phyloP scores from a whole-genome alignment of 2,113 vertebrate species.

The Leucoraja erinaceus region DNA sequence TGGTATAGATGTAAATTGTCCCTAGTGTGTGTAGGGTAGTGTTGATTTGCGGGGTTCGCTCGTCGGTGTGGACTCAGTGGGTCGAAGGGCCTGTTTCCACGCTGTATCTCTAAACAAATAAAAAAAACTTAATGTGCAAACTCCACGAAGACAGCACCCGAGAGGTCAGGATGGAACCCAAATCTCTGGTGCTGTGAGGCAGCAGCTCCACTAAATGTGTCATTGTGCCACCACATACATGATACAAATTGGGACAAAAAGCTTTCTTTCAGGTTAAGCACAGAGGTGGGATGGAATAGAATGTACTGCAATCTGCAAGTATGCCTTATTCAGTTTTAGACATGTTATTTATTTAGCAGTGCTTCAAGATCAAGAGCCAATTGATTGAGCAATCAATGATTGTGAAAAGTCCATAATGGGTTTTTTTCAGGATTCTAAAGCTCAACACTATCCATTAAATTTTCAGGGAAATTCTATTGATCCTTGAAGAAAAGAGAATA shows the following conservation, averaged over 20 bases:
- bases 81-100: too few relatives aligned
- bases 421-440: conserved; percentile 34
- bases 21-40: too few relatives aligned
- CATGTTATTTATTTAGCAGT: conserved; percentile 37
- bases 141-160: too few relatives aligned
- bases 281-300: neutral
- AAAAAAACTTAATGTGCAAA: too few relatives aligned
- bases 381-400: conserved; percentile 39
- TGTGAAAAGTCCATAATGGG: conserved; percentile 37
- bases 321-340: conserved; percentile 13
- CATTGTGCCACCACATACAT: neutral
- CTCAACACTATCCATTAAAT: neutral
- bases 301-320: neutral
- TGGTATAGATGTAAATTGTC: too few relatives aligned
- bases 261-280: neutral
- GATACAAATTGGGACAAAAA: neutral
- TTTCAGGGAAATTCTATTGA: neutral
- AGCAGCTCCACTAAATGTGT: too few relatives aligned
- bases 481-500: conserved; percentile 12
- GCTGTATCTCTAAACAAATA: too few relatives aligned
- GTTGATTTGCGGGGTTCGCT: too few relatives aligned
- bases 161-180: too few relatives aligned
- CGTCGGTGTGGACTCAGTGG: too few relatives aligned
- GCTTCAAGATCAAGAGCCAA: conserved; percentile 21
- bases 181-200: too few relatives aligned